Evolutionary conservation across 2,888 invertebrate genomes (phyloP).

Genomic region (Acanthacorydalis orientalis): DNA sequence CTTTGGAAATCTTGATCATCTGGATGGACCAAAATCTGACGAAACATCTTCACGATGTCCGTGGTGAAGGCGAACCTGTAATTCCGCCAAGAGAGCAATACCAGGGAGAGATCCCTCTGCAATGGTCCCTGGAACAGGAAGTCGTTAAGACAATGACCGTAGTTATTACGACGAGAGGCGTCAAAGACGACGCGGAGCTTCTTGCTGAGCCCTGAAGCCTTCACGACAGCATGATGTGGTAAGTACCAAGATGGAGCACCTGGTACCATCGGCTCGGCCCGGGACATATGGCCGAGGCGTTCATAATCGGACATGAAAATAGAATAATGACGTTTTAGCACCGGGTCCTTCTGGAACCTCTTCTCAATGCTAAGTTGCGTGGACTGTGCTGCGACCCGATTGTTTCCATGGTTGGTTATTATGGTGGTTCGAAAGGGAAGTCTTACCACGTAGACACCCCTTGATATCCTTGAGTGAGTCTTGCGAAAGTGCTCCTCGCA

Average conservation of each 20-base stretch:
- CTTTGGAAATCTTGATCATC: too few relatives aligned
- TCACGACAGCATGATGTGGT: constrained; percentile 1
- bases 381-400: too few relatives aligned
- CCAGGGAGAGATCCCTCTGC: not conserved
- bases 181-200: not conserved
- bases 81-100: not conserved
- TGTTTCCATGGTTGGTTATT: too few relatives aligned
- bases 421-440: too few relatives aligned
- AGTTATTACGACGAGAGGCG: not conserved
- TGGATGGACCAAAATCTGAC: too few relatives aligned
- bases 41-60: not conserved
- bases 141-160: not conserved
- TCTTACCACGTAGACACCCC: too few relatives aligned
- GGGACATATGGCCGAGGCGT: not conserved
- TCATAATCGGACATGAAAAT: not conserved
- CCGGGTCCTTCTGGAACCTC: too few relatives aligned
- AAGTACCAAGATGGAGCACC: not conserved
- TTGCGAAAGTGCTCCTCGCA: too few relatives aligned
- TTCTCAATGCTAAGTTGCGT: too few relatives aligned
- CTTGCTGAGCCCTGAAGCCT: not conserved
- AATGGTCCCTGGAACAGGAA: not conserved
- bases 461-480: too few relatives aligned
- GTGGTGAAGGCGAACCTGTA: not conserved
- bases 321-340: too few relatives aligned
- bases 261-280: not conserved